A percentile compares a stretch with the other conserved stretches of the same genome.
Conservation (phyloP, 2,888 invertebrate species). For the Vannuccia rotundouncinata region DNA sequence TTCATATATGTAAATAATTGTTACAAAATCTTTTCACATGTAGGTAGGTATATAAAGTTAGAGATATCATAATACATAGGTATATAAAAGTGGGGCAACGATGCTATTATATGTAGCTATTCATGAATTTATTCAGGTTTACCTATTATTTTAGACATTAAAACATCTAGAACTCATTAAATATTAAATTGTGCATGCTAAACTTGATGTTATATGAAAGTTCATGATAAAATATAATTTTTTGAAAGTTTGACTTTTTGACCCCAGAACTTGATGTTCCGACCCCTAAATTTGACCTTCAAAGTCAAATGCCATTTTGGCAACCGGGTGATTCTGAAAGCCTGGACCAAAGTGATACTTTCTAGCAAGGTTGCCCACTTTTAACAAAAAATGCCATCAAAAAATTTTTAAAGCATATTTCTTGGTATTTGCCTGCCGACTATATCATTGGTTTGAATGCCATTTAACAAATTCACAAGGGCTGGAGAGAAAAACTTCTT, state of each 20-base stretch:
- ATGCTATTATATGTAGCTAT: conserved; percentile 9
- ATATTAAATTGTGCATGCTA: conserved; percentile 13
- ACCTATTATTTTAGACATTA: conserved; percentile 19
- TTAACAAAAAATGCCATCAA: conserved; percentile 19
- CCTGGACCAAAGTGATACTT: conserved; percentile 19
- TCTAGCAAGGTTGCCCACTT: background rate
- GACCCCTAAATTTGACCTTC: conserved; percentile 24
- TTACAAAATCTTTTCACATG: background rate
- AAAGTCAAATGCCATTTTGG: conserved; percentile 5
- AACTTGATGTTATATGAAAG: conserved; percentile 26
- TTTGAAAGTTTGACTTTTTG: conserved; percentile 9
- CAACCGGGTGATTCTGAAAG: conserved; percentile 17
- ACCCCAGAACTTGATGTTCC: conserved; percentile 14
- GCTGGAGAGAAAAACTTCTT: background rate
- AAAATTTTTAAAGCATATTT: conserved; percentile 4
- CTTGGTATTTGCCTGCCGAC: conserved; percentile 15
- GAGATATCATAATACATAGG: conserved; percentile 12
- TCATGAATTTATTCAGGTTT: conserved; percentile 20
- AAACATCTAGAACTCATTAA: conserved; percentile 14
- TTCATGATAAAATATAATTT: conserved; percentile 23
- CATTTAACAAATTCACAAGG: background rate
- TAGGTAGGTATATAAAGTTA: conserved; percentile 5
- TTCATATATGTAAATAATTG: background rate
- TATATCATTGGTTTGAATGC: background rate
- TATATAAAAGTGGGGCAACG: conserved; percentile 1